Evolutionary conservation across 1,140 invertebrate genomes (phyloP).

Genomic region (Nephila pilipes): DNA sequence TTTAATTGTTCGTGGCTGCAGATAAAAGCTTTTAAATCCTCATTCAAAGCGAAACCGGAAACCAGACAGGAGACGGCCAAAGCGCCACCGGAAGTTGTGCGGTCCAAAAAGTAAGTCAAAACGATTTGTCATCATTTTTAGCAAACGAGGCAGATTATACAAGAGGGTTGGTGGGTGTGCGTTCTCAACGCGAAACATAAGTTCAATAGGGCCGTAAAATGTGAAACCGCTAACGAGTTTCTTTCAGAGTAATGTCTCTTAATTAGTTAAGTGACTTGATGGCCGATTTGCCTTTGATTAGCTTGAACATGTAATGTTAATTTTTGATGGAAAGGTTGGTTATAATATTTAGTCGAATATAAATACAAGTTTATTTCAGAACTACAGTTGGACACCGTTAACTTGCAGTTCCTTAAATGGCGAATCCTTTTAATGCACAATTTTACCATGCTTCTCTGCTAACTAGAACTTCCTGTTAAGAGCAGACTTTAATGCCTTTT

Average conservation of each 20-base stretch:
- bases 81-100: conserved; percentile 51
- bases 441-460: no score
- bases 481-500: no score
- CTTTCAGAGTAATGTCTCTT: not conserved
- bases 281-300: not conserved
- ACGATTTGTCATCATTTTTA: conserved; percentile 63
- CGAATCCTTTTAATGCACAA: no score
- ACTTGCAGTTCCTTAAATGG: no score
- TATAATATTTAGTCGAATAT: no score
- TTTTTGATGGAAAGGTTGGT: no score
- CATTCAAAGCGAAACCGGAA: conserved; percentile 55
- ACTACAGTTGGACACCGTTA: no score
- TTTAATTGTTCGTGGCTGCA: conserved; percentile 50
- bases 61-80: conserved; percentile 41
- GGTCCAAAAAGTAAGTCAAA: conserved; percentile 46
- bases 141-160: conserved; percentile 27
- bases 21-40: conserved; percentile 60
- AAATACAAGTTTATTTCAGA: no score
- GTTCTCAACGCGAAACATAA: not conserved
- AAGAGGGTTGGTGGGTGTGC: not conserved
- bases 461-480: no score
- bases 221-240: not conserved
- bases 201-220: not conserved
- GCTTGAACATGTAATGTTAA: no score
- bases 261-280: not conserved